These are phyloP conservation scores for Cantharis flavilabris DNA, from an alignment of 2,888 invertebrate species.

Conservation along the genomic window DNA sequence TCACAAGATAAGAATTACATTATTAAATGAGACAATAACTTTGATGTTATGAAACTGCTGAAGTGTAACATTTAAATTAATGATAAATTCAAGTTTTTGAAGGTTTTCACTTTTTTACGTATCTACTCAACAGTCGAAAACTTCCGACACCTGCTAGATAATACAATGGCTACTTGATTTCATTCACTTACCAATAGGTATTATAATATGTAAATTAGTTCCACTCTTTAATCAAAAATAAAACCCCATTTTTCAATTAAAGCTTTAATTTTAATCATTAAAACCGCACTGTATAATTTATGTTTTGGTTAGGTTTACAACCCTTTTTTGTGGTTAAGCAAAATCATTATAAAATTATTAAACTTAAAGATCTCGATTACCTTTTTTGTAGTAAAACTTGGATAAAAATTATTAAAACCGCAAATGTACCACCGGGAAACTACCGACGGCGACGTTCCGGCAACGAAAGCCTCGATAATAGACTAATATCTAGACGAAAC, in stretches of 20 bases:
- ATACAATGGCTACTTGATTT: slow-evolving; percentile 3
- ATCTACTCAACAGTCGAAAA: background rate
- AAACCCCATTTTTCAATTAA: slow-evolving; percentile 1
- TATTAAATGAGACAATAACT: background rate
- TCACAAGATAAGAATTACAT: background rate
- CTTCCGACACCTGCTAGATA: slow-evolving; percentile 4
- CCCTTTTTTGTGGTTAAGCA: background rate
- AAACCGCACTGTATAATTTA: background rate
- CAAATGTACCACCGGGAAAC: background rate
- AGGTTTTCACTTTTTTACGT: slow-evolving; percentile 2
- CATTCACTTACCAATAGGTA: background rate
- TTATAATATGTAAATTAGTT: slow-evolving; percentile 2
- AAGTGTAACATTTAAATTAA: background rate
- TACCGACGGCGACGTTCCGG: no score
- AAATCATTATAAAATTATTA: background rate
- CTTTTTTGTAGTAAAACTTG: background rate
- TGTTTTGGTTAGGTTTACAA: background rate
- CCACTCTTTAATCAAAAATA: slow-evolving; percentile 2
- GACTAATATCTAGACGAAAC: no score
- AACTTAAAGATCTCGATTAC: background rate
- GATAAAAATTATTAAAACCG: background rate
- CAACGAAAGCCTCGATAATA: no score
- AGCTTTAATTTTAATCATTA: slow-evolving; percentile 4
- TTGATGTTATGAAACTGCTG: slow-evolving; percentile 1
- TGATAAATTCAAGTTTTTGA: slow-evolving; percentile 3